These are phyloP conservation scores for Pseudocheirus occidentalis DNA, from an alignment of 2,797 vertebrate genomes.

Conservation along the genomic window DNA sequence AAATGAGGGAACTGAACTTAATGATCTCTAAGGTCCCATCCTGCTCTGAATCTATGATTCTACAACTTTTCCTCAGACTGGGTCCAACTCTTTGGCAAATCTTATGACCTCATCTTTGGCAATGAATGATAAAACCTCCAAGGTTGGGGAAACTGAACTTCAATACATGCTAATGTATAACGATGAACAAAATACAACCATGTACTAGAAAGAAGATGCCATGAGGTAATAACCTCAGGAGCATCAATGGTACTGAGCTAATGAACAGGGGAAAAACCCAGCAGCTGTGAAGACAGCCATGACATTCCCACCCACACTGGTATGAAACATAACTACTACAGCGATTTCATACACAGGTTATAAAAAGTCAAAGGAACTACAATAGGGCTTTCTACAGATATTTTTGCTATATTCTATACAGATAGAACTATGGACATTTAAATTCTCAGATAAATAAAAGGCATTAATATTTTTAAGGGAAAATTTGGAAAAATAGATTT, in stretches of 20 bases:
- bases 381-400: background rate
- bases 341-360: constrained; percentile 3
- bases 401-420: background rate
- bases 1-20: background rate
- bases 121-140: background rate
- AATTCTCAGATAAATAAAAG: constrained; percentile 16
- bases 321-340: background rate
- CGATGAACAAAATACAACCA: background rate
- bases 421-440: background rate
- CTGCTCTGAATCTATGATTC: background rate
- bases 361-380: constrained; percentile 3
- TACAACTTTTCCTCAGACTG: background rate
- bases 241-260: background rate
- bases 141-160: background rate
- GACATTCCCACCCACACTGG: background rate
- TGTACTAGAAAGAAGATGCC: background rate
- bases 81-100: background rate
- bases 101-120: background rate
- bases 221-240: background rate
- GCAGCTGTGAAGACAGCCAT: background rate
- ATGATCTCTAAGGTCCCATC: background rate
- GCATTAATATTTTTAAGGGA: background rate
- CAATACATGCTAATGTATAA: background rate
- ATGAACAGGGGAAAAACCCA: background rate
- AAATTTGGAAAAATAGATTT: constrained; percentile 37